Base-by-base conservation (phyloP, 2,888 invertebrate genomes). In the Diarsia rubi region DNA sequence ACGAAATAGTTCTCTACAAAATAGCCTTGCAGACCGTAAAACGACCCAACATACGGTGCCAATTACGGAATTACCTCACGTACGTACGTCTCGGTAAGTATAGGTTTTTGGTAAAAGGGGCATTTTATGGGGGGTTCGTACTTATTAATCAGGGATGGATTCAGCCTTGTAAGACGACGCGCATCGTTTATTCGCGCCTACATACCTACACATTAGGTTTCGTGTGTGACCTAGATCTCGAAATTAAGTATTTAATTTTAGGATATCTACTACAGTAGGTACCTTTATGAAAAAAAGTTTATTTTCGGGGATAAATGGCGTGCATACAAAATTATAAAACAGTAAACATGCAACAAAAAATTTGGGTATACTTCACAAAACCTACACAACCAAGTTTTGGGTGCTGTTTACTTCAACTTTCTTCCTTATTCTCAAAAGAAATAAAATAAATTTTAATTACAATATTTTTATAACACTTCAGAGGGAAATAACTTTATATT, bases 51-150 rank as follows among this genome's bases (percentile, higher is more conserved):
- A 57, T 69, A 79, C 11, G 49, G 66, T 37, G 21, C 65, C 66
- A 67, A 82, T 78, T 82, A 82, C 14, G 78, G 71, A 71, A 78
- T 79, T 82, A 77, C 47, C 60, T 72, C 72, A 82, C 79, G 64
- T 65, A 64, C 42, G 57, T 57, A 57, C 37, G 42, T 16, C n/a
- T n/a, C 24, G 52, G 52, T 63, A 73, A 74, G 83, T 81, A 64
- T 70, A 70, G 67, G 69, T 74, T 83, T 70, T 74, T 67, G 63
- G 80, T 65, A 65, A 65, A 75, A 69, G 52, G 84, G 84, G 63
- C 81, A 68, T 62, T 80, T 81, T 66, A 81, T 75, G 47, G 62
- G 14, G 21, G 81, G 65, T 64, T 63, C 65, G 14, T 62, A n/a
- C n/a, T n/a, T n/a, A 66, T 80, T 84, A 68, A 72, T 84, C 84